Percentiles rank a stretch among this genome's conserved stretches.
These are phyloP conservation scores for Lepidurus arcticus DNA, from an alignment of 1,140 invertebrate genomes.

Conservation along the genomic window DNA sequence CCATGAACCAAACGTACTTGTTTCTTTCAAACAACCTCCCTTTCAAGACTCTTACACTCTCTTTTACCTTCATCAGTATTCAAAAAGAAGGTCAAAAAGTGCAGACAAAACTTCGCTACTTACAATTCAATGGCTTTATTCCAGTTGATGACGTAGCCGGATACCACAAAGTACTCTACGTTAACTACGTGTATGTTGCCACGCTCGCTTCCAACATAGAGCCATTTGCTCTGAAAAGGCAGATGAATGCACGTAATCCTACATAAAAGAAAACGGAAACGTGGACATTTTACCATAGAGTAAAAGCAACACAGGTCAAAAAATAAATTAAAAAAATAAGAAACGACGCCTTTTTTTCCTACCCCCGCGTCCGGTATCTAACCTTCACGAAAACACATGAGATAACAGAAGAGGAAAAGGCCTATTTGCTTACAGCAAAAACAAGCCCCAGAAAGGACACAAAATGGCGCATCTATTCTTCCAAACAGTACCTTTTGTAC, in stretches of 20 bases:
- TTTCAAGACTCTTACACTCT: not conserved
- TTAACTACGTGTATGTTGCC: slow-evolving; percentile 98
- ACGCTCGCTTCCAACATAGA: slow-evolving; percentile 94
- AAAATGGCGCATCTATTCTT: not conserved
- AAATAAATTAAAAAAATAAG: too few relatives aligned
- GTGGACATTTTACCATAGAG: not conserved
- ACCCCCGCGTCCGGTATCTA: not conserved
- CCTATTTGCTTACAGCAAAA: not conserved
- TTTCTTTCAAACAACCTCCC: too few relatives aligned
- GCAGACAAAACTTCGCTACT: slow-evolving; percentile 51
- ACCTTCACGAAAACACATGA: not conserved
- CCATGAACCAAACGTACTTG: too few relatives aligned
- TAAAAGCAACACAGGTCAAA: not conserved
- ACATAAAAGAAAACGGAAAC: slow-evolving; percentile 40
- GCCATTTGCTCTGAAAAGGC: slow-evolving; percentile 95
- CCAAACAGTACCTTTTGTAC: too few relatives aligned
- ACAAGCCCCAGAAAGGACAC: not conserved
- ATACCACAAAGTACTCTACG: slow-evolving; percentile 90
- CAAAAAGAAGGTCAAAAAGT: not conserved
- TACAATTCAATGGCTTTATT: slow-evolving; percentile 99
- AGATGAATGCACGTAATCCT: slow-evolving; percentile 90
- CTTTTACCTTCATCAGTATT: not conserved
- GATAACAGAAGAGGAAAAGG: not conserved
- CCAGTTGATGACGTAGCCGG: slow-evolving; percentile 99
- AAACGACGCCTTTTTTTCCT: not conserved